These are phyloP conservation scores for Strix aluco DNA, from an alignment of 2,113 vertebrate genomes.

Conservation along the genomic window DNA sequence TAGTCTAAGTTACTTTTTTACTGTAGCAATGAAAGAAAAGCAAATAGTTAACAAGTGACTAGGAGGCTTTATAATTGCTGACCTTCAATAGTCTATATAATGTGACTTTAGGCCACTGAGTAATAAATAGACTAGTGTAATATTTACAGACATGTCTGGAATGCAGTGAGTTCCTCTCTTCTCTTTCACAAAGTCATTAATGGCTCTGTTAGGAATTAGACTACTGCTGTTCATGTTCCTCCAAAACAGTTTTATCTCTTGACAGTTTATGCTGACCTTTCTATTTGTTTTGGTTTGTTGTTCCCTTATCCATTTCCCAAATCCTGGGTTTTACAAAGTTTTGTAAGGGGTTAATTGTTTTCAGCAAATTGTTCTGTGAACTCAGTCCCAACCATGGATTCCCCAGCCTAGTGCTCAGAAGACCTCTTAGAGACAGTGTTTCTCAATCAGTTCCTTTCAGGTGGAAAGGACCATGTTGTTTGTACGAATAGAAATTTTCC, in stretches of 20 bases:
- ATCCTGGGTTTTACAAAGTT: neutral
- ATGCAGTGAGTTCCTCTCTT: constrained; percentile 34
- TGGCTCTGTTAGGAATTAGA: neutral
- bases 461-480: neutral
- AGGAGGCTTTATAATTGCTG: constrained; percentile 38
- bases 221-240: neutral
- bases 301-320: neutral
- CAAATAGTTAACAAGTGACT: constrained; percentile 74
- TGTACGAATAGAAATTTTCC: neutral
- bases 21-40: constrained; percentile 54
- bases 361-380: constrained; percentile 1
- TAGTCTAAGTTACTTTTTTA: constrained; percentile 71
- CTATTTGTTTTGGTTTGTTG: constrained; percentile 9
- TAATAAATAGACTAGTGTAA: constrained; percentile 60
- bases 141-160: constrained; percentile 59
- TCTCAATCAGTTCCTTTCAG: constrained; percentile 21
- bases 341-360: constrained; percentile 39
- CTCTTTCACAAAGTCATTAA: constrained; percentile 27
- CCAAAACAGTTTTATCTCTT: constrained; percentile 42
- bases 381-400: neutral
- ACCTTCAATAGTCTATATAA: constrained; percentile 57
- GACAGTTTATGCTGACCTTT: constrained; percentile 4
- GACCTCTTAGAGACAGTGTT: neutral
- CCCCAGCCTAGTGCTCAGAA: neutral
- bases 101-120: constrained; percentile 59